Evolutionary conservation across 1,140 invertebrate species (phyloP).

Genomic region (Contarinia nasturtii): DNA sequence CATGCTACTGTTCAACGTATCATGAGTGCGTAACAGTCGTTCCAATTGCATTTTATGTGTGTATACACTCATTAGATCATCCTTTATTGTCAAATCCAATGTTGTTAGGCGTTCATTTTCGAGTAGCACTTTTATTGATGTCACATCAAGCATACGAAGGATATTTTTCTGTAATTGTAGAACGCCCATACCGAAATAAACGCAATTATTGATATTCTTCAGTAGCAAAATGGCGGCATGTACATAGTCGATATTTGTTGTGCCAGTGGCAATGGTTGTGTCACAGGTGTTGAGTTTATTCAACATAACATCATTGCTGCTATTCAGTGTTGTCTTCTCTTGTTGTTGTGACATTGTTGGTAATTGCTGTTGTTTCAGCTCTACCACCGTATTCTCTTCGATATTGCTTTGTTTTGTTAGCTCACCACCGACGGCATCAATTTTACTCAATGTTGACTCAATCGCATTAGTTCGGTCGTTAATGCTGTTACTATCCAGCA

Average conservation of each 20-base stretch:
- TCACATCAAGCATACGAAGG: slow-evolving; percentile 14
- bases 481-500: background rate
- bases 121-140: slow-evolving; percentile 14
- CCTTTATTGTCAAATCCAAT: slow-evolving; percentile 7
- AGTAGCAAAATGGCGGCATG: background rate
- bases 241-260: background rate
- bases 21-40: slow-evolving; percentile 4
- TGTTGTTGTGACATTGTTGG: background rate
- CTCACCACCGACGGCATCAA: background rate
- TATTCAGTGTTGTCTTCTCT: no score
- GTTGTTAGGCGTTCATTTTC: slow-evolving; percentile 13
- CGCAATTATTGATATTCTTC: slow-evolving; percentile 10
- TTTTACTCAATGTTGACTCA: background rate
- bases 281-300: background rate
- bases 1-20: background rate
- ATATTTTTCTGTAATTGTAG: slow-evolving; percentile 12
- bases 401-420: background rate
- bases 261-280: background rate
- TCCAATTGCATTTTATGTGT: slow-evolving; percentile 10
- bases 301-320: no score
- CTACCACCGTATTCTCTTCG: background rate
- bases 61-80: slow-evolving; percentile 8
- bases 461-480: background rate
- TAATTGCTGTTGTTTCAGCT: background rate
- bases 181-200: slow-evolving; percentile 14